Evolutionary conservation across 2,113 vertebrate genomes (phyloP).

Genomic region (Xiphophorus maculatus): DNA sequence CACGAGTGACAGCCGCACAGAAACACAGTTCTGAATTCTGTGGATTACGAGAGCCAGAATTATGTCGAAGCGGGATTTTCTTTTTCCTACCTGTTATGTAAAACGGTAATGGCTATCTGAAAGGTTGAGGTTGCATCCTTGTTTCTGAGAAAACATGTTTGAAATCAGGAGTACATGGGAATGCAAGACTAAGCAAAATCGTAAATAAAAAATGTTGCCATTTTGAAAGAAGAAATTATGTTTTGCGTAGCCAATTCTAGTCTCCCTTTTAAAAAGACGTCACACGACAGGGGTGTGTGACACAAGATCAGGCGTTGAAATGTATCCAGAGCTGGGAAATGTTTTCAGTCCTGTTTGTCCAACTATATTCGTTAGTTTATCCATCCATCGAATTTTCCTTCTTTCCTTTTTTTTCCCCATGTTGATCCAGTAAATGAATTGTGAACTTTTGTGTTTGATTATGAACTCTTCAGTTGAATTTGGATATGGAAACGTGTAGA

Average conservation of each 20-base stretch:
- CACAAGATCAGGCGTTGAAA: neutral
- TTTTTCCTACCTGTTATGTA: neutral
- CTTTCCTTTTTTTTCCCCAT: too few relatives aligned
- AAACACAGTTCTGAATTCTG: constrained; percentile 14
- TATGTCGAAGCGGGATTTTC: constrained; percentile 20
- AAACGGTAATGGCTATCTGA: neutral
- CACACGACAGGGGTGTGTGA: neutral
- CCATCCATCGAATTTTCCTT: too few relatives aligned
- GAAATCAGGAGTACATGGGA: neutral
- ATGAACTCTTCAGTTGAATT: neutral
- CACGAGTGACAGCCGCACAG: constrained; percentile 53
- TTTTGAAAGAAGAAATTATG: neutral
- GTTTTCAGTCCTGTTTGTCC: neutral
- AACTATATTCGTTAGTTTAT: neutral
- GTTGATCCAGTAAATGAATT: neutral
- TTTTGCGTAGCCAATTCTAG: neutral
- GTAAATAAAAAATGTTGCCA: too few relatives aligned
- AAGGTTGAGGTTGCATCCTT: neutral
- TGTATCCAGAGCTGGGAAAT: neutral
- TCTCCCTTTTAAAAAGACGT: neutral
- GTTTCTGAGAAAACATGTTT: neutral
- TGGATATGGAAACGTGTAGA: neutral
- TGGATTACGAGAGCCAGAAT: constrained; percentile 23
- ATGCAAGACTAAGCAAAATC: neutral
- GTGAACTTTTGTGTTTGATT: neutral